phyloP scores from a whole-genome alignment of 2,797 vertebrate genomes.

The Sebastes goodei region DNA sequence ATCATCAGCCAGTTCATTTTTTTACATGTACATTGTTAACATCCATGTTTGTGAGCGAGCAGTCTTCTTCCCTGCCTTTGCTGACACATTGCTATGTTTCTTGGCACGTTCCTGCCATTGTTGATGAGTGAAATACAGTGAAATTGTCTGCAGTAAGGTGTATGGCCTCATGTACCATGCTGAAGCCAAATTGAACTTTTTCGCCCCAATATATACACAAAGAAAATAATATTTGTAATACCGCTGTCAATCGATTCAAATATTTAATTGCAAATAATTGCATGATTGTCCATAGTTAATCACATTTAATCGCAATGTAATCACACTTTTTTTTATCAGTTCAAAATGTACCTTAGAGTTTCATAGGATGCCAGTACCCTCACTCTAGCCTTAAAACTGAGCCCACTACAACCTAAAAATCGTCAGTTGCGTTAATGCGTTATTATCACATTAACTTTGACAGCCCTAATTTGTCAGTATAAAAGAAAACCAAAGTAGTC shows the following conservation, averaged over 20 bases:
- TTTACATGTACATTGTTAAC: neutral
- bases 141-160: neutral
- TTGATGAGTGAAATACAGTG: neutral
- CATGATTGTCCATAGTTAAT: too few species aligned
- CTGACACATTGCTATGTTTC: neutral
- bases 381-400: neutral
- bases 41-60: neutral
- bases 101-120: rapidly evolving
- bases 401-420: neutral
- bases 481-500: neutral
- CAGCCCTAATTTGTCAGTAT: neutral
- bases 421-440: neutral
- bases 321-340: too few species aligned
- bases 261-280: too few species aligned
- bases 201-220: neutral
- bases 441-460: too few species aligned
- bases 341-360: neutral
- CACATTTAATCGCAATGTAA: rapidly evolving
- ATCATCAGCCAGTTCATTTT: neutral
- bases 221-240: neutral
- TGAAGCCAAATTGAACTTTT: rapidly evolving
- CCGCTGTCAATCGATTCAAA: rapidly evolving
- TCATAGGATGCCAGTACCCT: neutral
- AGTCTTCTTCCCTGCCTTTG: too few species aligned
- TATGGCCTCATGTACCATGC: neutral